A percentile compares a stretch with the other conserved stretches of the same genome.
phyloP scores from a whole-genome alignment of 1,140 invertebrate genomes.

The Orchesella cincta region DNA sequence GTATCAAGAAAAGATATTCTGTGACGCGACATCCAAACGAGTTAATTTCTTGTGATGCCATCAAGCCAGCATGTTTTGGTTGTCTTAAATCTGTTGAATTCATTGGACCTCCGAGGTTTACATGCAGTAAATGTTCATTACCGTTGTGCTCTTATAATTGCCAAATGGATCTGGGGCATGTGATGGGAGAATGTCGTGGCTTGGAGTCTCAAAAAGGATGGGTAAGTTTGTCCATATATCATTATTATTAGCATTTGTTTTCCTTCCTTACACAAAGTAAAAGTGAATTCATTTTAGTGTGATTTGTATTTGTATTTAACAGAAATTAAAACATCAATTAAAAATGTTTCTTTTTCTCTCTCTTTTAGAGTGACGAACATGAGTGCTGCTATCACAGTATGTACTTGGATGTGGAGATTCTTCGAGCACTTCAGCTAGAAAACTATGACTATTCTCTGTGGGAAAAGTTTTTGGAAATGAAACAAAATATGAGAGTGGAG shows the following conservation, averaged over 20 bases:
- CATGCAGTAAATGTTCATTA: slow-evolving; percentile 41
- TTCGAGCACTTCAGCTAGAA: slow-evolving; percentile 43
- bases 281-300: too few relatives aligned
- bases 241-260: too few relatives aligned
- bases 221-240: too few relatives aligned
- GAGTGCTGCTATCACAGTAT: slow-evolving; percentile 45
- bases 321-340: background rate
- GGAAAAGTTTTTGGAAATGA: slow-evolving; percentile 41
- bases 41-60: slow-evolving; percentile 23
- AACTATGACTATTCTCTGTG: slow-evolving; percentile 30
- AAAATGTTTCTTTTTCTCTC: background rate
- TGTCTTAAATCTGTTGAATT: slow-evolving; percentile 41
- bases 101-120: slow-evolving; percentile 31
- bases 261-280: too few relatives aligned
- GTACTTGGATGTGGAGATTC: slow-evolving; percentile 49
- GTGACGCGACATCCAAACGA: background rate
- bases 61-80: slow-evolving; percentile 45
- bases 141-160: slow-evolving; percentile 44
- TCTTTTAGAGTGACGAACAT: slow-evolving; percentile 33
- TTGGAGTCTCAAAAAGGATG: slow-evolving; percentile 27
- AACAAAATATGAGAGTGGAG: slow-evolving; percentile 28
- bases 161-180: slow-evolving; percentile 37
- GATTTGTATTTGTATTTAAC: too few relatives aligned
- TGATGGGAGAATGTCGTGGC: slow-evolving; percentile 40
- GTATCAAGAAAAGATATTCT: slow-evolving; percentile 30